phyloP scores from a whole-genome alignment of 2,888 invertebrate species.

The Adela reaumurella region DNA sequence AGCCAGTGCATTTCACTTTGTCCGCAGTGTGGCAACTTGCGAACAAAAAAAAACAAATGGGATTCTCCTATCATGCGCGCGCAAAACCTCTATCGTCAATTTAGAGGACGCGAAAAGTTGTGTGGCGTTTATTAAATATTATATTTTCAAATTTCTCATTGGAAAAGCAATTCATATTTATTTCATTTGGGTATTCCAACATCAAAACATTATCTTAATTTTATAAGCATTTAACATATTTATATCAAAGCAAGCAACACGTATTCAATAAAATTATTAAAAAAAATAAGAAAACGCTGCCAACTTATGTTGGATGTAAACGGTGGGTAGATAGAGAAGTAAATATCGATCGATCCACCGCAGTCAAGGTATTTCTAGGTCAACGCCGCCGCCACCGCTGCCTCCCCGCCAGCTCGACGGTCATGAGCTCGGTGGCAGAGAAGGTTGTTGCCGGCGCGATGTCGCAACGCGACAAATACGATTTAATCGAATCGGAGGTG shows the following conservation, averaged over 20 bases:
- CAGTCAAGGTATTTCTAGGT: conserved; percentile 20
- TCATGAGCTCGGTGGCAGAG: background rate
- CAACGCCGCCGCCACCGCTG: no score
- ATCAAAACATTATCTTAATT: no score
- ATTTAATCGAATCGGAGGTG: conserved; percentile 57
- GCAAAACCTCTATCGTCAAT: conserved; percentile 35
- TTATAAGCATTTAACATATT: no score
- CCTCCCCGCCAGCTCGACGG: conserved; percentile 38
- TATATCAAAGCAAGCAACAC: no score
- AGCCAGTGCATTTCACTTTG: conserved; percentile 12
- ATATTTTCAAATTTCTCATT: no score
- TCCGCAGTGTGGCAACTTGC: conserved; percentile 21
- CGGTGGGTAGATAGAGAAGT: background rate
- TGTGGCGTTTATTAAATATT: no score
- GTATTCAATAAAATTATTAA: no score
- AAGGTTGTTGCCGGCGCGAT: conserved; percentile 15
- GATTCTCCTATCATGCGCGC: conserved; percentile 39
- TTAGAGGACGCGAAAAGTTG: no score
- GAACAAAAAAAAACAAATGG: conserved; percentile 12
- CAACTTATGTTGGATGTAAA: no score
- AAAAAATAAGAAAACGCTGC: no score
- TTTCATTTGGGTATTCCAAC: no score
- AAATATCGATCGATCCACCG: conserved; percentile 36
- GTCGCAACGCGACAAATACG: conserved; percentile 51
- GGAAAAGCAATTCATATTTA: no score